Evolutionary conservation across 1,140 invertebrate genomes (phyloP), one percentile per base, ranked within the genome.

Genomic region (Leptonema lineaticorne): DNA sequence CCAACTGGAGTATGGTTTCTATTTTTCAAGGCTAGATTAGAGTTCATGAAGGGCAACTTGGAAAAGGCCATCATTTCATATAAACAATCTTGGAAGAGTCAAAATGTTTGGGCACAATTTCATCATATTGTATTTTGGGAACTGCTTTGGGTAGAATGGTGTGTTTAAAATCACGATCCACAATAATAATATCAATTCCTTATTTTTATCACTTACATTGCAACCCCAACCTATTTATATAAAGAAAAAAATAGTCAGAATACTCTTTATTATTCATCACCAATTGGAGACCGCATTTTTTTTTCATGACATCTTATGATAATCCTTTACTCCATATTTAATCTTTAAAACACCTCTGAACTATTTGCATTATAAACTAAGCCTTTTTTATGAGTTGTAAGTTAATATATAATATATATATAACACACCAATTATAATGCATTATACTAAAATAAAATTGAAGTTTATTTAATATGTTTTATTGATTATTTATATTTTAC

Each of bases 111-210:
- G 93, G 87, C 90, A 3, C 95, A 98, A 76, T 96, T 98, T 78
- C 94, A 97, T 80, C 94, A 97, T 78, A 77, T 98, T 0, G 96
- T 94, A 77, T 97, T 90, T 78, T 98, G 96, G 96, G 96, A 98
- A 79, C 82, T 97, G 22, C 88, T 96, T 83, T 98, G 95, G 94
- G 87, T 92, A 7, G 86, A 94, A 75, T 87, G 89, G 89, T 91
- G 28, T 6, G 50, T 45, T 45, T 33, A 6, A 5, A 33, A 11
- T 8, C n/a, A 46, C 7, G 16, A 8, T 46, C 16, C 16, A 9
- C 16, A 48, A 18, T 48, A 18, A 33, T 33, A 33, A n/a, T n/a
- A n/a, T n/a, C n/a, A n/a, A n/a, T n/a, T n/a, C n/a, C n/a, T n/a
- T n/a, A n/a, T n/a, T n/a, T n/a, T n/a, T n/a, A n/a, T n/a, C n/a